phyloP scores from a whole-genome alignment of 2,888 invertebrate genomes.

The Cephus sareptanus region DNA sequence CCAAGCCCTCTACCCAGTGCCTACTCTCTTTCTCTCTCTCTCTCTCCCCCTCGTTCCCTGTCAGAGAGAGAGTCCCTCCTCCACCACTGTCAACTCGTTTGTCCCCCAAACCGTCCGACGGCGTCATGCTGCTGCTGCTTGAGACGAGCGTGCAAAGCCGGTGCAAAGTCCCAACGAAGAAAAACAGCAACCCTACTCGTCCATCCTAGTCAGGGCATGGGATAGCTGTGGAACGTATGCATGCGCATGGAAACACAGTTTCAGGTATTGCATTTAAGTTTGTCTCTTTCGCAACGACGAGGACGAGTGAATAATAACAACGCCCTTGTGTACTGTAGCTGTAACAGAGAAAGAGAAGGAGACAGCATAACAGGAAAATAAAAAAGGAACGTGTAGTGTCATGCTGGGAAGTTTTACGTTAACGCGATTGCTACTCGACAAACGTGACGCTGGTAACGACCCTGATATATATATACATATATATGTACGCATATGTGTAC shows the following conservation, averaged over 20 bases:
- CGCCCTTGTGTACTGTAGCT: not conserved
- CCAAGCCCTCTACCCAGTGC: constrained; percentile 20
- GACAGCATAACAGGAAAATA: not conserved
- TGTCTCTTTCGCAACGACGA: not conserved
- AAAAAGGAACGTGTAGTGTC: not conserved
- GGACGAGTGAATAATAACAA: not conserved
- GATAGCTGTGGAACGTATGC: not conserved
- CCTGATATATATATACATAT: not conserved
- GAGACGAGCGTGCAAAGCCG: constrained; percentile 42
- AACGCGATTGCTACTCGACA: not conserved
- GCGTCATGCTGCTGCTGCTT: constrained; percentile 38
- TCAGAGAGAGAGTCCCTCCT: not conserved
- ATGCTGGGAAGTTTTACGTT: not conserved
- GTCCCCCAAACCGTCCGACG: constrained; percentile 23
- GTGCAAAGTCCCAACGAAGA: constrained; percentile 41
- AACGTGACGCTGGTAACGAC: not conserved
- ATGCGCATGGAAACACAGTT: not conserved
- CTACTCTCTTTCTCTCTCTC: constrained; percentile 24
- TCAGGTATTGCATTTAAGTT: not conserved
- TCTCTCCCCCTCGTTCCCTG: constrained; percentile 15
- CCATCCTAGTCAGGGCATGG: not conserved
- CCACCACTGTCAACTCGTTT: constrained; percentile 49
- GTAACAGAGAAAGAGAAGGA: not conserved
- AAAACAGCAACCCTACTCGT: constrained; percentile 30
- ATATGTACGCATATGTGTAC: not conserved